Evolutionary conservation across 2,888 invertebrate species (phyloP).

Genomic region (Yponomeuta plumbellus): DNA sequence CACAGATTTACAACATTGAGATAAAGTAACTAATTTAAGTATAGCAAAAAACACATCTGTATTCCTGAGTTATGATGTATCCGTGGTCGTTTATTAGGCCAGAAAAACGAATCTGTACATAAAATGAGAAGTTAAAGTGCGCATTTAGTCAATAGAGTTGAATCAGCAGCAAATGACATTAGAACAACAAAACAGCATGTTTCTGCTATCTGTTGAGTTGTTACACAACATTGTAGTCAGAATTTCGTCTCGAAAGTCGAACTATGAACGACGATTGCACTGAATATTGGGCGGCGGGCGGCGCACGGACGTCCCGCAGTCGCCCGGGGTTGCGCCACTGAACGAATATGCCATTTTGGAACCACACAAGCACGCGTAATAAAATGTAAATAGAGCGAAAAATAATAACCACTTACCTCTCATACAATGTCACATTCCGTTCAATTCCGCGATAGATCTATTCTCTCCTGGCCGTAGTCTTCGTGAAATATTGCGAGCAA

Average conservation of each 20-base stretch:
- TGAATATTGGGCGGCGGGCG: conserved; percentile 33
- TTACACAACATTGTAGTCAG: conserved; percentile 51
- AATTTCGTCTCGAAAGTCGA: background rate
- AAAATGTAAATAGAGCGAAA: conserved; percentile 27
- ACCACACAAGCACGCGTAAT: conserved; percentile 48
- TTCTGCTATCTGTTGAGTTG: conserved; percentile 27
- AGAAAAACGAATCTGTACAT: background rate
- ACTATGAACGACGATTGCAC: background rate
- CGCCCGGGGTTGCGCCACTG: conserved; percentile 48
- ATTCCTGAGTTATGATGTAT: too few species aligned
- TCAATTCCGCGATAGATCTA: conserved; percentile 70
- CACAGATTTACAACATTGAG: too few species aligned
- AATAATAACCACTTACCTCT: conserved; percentile 69
- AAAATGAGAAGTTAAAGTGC: background rate
- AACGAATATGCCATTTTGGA: conserved; percentile 53
- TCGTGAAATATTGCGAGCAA: conserved; percentile 69
- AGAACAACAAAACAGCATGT: conserved; percentile 40
- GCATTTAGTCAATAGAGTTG: background rate
- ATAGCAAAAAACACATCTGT: too few species aligned
- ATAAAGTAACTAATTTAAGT: too few species aligned
- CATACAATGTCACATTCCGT: conserved; percentile 77
- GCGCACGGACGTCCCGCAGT: conserved; percentile 40
- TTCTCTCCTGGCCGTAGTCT: conserved; percentile 66
- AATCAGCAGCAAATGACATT: conserved; percentile 11
- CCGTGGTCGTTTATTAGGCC: background rate